Evolutionary conservation across 2,797 vertebrate species (phyloP).

Genomic region (Benthosema pterotum): DNA sequence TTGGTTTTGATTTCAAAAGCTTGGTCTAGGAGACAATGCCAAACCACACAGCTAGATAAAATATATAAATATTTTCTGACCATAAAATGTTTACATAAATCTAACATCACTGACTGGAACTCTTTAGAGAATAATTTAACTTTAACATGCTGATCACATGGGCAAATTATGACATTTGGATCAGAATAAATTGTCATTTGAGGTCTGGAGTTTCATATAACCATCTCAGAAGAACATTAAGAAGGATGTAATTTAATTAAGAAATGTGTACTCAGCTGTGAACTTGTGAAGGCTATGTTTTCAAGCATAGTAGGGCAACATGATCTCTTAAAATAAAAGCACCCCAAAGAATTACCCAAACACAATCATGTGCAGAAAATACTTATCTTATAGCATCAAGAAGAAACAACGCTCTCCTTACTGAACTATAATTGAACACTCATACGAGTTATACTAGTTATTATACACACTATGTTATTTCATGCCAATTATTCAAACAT

Average conservation of each 20-base stretch:
- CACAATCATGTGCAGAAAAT: conserved; percentile 28
- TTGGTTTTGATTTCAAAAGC: conserved; percentile 1
- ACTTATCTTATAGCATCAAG: conserved; percentile 13
- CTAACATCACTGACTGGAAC: conserved; percentile 4
- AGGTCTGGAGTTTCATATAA: conserved; percentile 9
- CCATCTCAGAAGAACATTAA: conserved; percentile 2
- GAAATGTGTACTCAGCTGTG: conserved; percentile 5
- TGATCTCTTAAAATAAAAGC: conserved; percentile 38
- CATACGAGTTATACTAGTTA: conserved; percentile 61
- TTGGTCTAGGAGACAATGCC: conserved; percentile 29
- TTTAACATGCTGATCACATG: conserved; percentile 14
- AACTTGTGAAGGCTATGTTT: neutral
- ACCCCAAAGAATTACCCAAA: conserved; percentile 25
- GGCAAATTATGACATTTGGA: neutral
- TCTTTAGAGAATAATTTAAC: conserved; percentile 2
- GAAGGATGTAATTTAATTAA: neutral
- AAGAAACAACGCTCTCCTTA: conserved; percentile 22
- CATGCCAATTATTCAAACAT: conserved; percentile 66
- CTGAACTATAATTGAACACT: conserved; percentile 52
- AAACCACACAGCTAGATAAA: conserved; percentile 41
- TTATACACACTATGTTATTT: conserved; percentile 32
- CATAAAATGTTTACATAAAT: conserved; percentile 4
- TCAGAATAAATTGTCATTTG: neutral
- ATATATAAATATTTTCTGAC: conserved; percentile 23
- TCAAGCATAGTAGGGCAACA: conserved; percentile 24